Evolutionary conservation across 2,797 vertebrate genomes (phyloP).

Genomic region (Brachymystax lenok): DNA sequence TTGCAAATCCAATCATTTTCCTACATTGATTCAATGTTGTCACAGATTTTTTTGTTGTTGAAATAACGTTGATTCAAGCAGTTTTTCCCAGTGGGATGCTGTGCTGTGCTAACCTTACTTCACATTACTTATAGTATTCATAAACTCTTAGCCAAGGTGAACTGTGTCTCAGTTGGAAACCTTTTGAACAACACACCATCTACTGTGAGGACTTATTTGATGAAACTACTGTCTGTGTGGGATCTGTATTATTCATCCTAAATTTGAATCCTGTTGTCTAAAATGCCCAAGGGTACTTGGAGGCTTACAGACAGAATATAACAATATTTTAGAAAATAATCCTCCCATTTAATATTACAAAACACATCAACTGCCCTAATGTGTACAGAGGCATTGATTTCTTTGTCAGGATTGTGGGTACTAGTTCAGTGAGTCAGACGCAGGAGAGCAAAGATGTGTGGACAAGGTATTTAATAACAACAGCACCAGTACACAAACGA

Average conservation of each 20-base stretch:
- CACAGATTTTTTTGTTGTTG: no score
- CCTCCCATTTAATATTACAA: background rate
- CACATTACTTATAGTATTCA: background rate
- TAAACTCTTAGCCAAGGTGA: background rate
- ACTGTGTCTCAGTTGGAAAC: background rate
- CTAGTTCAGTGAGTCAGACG: no score
- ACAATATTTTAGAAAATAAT: background rate
- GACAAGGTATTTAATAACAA: no score
- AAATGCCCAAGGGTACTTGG: background rate
- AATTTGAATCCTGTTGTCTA: background rate
- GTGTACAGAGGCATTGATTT: background rate
- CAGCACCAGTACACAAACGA: no score
- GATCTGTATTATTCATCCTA: background rate
- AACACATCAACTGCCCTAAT: background rate
- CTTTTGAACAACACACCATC: background rate
- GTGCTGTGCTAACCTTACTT: background rate
- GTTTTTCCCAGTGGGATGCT: background rate
- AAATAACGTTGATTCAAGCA: no score
- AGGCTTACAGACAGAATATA: constrained; percentile 2
- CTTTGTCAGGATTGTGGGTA: no score
- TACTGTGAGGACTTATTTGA: background rate
- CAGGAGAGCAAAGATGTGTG: no score
- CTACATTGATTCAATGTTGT: no score
- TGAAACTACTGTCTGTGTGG: background rate
- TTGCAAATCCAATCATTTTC: no score